Conservation (phyloP, 30 jellyfish, hydroid and myxozoan genomes). For the Cassiopea andromeda region DNA sequence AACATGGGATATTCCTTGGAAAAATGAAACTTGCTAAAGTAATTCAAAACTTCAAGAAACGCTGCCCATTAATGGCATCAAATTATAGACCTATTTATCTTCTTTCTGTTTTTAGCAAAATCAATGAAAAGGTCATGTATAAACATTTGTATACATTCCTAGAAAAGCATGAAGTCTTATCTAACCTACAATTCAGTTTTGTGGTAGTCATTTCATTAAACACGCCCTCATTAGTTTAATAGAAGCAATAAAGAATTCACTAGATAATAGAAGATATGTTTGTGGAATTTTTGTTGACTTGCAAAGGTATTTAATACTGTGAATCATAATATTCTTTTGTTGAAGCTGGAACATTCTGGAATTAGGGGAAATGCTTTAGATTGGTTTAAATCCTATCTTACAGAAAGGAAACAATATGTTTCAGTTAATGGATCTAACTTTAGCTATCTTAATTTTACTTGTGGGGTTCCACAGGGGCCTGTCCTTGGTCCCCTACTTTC, state of each 20-base stretch:
- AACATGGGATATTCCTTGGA: slow-evolving; percentile 56
- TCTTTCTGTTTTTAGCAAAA: slow-evolving; percentile 69
- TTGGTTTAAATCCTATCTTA: slow-evolving; percentile 62
- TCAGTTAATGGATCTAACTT: slow-evolving; percentile 56
- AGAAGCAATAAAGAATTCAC: slow-evolving; percentile 44
- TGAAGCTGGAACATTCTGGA: slow-evolving; percentile 60
- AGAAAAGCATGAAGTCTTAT: slow-evolving; percentile 32
- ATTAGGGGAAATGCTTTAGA: slow-evolving; percentile 41
- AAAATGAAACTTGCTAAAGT: slow-evolving; percentile 67
- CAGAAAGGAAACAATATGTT: slow-evolving; percentile 63
- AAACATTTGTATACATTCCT: slow-evolving; percentile 54
- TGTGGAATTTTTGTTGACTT: slow-evolving; percentile 61
- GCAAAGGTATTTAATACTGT: slow-evolving; percentile 69
- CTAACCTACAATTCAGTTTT: slow-evolving; percentile 63
- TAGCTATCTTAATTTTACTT: slow-evolving; percentile 16
- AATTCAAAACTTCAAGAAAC: slow-evolving; percentile 67
- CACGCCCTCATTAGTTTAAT: slow-evolving; percentile 76
- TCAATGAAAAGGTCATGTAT: slow-evolving; percentile 59
- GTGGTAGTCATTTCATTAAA: slow-evolving; percentile 56
- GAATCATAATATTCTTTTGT: slow-evolving; percentile 23
- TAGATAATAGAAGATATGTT: slow-evolving; percentile 14
- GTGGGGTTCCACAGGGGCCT: slow-evolving; percentile 82
- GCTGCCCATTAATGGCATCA: slow-evolving; percentile 57
- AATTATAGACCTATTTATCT: slow-evolving; percentile 76
- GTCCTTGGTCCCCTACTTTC: slow-evolving; percentile 75